phyloP scores from a whole-genome alignment of 2,888 invertebrate species.

The Hydroisotoma schaefferi region DNA sequence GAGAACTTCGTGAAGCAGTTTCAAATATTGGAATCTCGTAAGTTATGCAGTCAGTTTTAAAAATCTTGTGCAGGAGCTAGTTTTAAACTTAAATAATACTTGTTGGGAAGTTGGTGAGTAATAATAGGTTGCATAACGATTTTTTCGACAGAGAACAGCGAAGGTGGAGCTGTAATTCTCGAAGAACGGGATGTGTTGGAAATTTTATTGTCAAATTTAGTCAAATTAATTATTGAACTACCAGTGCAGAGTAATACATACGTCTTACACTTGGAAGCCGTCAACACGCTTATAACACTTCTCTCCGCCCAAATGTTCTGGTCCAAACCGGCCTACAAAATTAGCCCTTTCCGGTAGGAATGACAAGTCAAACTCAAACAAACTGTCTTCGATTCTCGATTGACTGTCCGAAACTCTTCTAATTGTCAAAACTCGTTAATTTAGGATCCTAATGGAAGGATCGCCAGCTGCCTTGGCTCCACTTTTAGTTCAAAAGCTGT shows the following conservation, averaged over 20 bases:
- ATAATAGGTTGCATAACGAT: too few relatives aligned
- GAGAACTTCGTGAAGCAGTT: slow-evolving; percentile 80
- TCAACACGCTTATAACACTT: slow-evolving; percentile 80
- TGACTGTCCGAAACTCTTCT: not conserved
- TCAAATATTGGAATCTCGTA: slow-evolving; percentile 56
- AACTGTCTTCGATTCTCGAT: not conserved
- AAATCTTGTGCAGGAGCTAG: too few relatives aligned
- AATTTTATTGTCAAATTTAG: slow-evolving; percentile 69
- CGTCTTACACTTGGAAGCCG: slow-evolving; percentile 78
- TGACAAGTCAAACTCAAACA: too few relatives aligned
- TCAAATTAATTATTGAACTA: slow-evolving; percentile 76
- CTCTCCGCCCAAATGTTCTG: slow-evolving; percentile 83
- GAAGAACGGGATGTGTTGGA: slow-evolving; percentile 56
- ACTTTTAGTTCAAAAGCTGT: slow-evolving; percentile 71
- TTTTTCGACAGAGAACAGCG: slow-evolving; percentile 16
- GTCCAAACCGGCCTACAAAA: slow-evolving; percentile 65
- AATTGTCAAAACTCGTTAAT: not conserved
- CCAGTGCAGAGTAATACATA: slow-evolving; percentile 74
- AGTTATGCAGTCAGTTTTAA: too few relatives aligned
- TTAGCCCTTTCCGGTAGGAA: slow-evolving; percentile 63
- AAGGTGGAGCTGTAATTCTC: not conserved
- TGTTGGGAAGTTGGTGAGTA: too few relatives aligned
- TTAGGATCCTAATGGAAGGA: slow-evolving; percentile 61
- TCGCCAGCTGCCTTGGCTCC: slow-evolving; percentile 71
- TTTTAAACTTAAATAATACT: too few relatives aligned